Evolutionary conservation across 1,140 invertebrate genomes (phyloP), one percentile per base, ranked within the genome.

Genomic region (Berghia stephanieae): DNA sequence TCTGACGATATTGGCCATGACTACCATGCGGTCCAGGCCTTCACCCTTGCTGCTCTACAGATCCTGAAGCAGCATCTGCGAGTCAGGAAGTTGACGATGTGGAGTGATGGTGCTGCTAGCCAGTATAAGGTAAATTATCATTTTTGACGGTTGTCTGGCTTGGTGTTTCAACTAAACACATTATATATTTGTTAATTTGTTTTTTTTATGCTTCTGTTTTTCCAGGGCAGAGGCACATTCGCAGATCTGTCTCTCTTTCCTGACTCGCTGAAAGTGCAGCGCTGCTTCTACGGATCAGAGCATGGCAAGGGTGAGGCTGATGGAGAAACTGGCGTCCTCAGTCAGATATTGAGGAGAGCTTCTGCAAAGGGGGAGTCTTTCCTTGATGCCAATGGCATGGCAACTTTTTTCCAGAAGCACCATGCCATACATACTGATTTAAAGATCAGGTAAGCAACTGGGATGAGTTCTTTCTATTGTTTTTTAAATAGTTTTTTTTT

Each of bases 1-100:
- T 77, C 76, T 46, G 76, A 78, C 44, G 81, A 82, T 38, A 66
- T 44, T 21, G 40, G 43, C 3, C 78, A 82, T 77, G 81, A 82
- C 42, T 66, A 82, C 42, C 68, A 82, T 77, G 77, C 77, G 13
- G 81, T 80, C n/a, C 36, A 78, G 18, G 44, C 68, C 44, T 82
- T 75, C 43, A 55, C 44, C n/a, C 1, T 34, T 0, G 21, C 66
- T 8, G 69, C 79, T 63, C 27, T 74, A 40, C 38, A 60, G 16
- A 43, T 57, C 46, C 67, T 77, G 36, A 5, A 60, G 49, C 44
- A 40, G 42, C 3, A 42, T n/a, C 31, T 31, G 4, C 3, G 18
- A n/a, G 4, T 57, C 1, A 36, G n/a, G 3, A 38, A 36, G 1
- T 16, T 74, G 10, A 60, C 40, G 18, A 38, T 74, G 27, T 74